Evolutionary conservation across 2,113 vertebrate genomes (phyloP).

Genomic region (Myotis brandtii): DNA sequence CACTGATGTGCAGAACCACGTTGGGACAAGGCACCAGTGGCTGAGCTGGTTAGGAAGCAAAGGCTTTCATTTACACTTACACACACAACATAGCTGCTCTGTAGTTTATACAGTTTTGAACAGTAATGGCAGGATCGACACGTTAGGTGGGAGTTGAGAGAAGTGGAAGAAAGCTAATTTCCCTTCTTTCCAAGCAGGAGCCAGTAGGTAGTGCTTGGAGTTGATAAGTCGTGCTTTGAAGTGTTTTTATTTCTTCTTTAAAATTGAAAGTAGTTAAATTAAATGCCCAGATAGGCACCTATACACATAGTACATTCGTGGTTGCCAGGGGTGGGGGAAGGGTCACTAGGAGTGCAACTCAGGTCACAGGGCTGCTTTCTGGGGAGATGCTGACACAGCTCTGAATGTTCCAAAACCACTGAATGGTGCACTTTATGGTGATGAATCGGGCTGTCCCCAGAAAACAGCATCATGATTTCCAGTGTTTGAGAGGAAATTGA

Average conservation of each 20-base stretch:
- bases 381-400: not conserved
- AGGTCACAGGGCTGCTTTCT: too few relatives aligned
- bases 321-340: not conserved
- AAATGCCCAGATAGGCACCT: not conserved
- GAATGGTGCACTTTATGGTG: too few relatives aligned
- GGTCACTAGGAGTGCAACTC: not conserved
- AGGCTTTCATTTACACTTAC: not conserved
- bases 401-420: too few relatives aligned
- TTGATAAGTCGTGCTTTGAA: not conserved
- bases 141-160: too few relatives aligned
- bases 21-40: not conserved
- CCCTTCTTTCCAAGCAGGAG: too few relatives aligned
- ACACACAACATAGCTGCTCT: too few relatives aligned
- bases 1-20: rapidly evolving
- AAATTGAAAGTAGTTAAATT: not conserved
- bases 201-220: not conserved
- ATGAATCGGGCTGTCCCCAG: not conserved
- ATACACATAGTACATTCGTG: not conserved
- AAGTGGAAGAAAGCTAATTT: not conserved
- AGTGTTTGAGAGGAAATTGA: not conserved
- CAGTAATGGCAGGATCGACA: rapidly evolving
- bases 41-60: not conserved
- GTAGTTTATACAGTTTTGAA: not conserved
- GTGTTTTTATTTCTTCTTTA: not conserved
- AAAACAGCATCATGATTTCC: not conserved